Evolutionary conservation across 2,888 invertebrate genomes (phyloP).

Genomic region (Drosophila maculinotata): DNA sequence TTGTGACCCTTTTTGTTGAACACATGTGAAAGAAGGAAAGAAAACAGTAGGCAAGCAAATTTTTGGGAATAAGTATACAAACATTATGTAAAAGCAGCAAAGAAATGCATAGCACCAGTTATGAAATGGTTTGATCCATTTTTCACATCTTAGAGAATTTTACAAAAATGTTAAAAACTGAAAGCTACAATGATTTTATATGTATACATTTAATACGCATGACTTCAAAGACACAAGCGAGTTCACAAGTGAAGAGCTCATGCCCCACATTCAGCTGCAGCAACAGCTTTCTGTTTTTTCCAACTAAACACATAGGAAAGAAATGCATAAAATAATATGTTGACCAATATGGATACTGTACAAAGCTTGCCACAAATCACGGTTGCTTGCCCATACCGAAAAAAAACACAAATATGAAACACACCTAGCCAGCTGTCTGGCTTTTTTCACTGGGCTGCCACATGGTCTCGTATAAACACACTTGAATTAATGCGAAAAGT

Average conservation of each 20-base stretch:
- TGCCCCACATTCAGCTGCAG: too few relatives aligned
- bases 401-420: constrained; percentile 11
- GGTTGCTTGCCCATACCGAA: constrained; percentile 8
- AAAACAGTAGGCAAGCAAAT: too few relatives aligned
- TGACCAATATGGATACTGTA: constrained; percentile 3
- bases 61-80: too few relatives aligned
- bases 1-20: constrained; percentile 11
- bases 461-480: constrained; percentile 48
- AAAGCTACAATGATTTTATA: too few relatives aligned
- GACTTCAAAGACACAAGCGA: not conserved
- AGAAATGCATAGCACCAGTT: too few relatives aligned
- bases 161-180: too few relatives aligned
- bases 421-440: constrained; percentile 50
- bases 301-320: not conserved
- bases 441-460: constrained; percentile 21
- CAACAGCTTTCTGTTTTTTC: not conserved
- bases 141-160: too few relatives aligned
- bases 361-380: constrained; percentile 23
- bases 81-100: too few relatives aligned
- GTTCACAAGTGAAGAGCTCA: not conserved
- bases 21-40: too few relatives aligned
- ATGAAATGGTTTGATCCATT: too few relatives aligned
- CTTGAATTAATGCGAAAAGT: constrained; percentile 52
- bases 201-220: not conserved
- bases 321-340: constrained; percentile 28